These are phyloP conservation scores for Drosophila percnosoma DNA, from an alignment of 2,888 invertebrate genomes.

Conservation along the genomic window DNA sequence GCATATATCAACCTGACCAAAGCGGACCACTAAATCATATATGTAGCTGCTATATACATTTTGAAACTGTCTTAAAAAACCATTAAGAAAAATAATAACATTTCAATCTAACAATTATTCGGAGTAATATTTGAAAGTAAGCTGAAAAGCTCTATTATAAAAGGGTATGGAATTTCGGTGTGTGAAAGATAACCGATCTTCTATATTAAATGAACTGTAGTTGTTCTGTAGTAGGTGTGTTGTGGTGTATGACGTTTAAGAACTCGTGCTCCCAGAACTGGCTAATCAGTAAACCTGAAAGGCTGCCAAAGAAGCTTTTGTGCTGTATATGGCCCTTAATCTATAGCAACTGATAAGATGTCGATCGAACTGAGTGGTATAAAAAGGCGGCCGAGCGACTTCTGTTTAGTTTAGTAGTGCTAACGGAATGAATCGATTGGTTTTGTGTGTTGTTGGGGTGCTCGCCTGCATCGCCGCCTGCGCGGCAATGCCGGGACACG, in stretches of 20 bases:
- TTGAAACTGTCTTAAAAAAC: background rate
- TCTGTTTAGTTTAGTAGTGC: slow-evolving; percentile 36
- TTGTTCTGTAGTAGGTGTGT: background rate
- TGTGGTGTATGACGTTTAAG: background rate
- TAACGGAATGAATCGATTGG: slow-evolving; percentile 57
- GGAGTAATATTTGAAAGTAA: background rate
- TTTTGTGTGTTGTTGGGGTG: slow-evolving; percentile 45
- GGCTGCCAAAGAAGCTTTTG: slow-evolving; percentile 1
- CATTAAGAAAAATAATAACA: background rate
- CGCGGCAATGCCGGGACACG: slow-evolving; percentile 45
- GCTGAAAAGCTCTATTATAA: background rate
- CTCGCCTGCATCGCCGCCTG: slow-evolving; percentile 45
- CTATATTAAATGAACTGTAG: slow-evolving; percentile 7
- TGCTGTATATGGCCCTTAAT: slow-evolving; percentile 44
- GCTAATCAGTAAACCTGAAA: slow-evolving; percentile 44
- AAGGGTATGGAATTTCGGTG: background rate
- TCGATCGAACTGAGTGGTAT: slow-evolving; percentile 17
- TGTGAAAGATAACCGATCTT: background rate
- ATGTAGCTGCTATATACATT: background rate
- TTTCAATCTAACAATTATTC: background rate
- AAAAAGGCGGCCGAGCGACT: slow-evolving; percentile 44
- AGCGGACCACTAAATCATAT: background rate
- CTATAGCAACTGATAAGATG: slow-evolving; percentile 41
- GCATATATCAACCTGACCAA: background rate
- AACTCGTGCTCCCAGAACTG: background rate